Evolutionary conservation across 2,888 invertebrate genomes (phyloP).

Genomic region (Heteropelma amictum): DNA sequence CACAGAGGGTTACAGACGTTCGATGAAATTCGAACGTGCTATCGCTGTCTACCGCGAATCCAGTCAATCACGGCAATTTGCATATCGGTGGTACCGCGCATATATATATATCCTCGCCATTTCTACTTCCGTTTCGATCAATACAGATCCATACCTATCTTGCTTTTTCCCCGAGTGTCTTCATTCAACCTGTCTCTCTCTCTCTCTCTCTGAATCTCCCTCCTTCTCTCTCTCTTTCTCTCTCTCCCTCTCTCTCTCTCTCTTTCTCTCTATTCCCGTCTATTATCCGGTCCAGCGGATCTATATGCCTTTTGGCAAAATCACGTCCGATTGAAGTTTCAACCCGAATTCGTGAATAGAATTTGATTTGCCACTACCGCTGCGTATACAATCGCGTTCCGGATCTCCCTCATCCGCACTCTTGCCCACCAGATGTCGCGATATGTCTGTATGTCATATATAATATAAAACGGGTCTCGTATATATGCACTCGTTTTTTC

Average conservation of each 20-base stretch:
- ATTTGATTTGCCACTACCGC: constrained; percentile 69
- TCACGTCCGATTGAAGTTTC: constrained; percentile 72
- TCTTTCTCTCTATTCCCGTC: not conserved
- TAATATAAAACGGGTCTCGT: not conserved
- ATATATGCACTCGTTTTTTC: not conserved
- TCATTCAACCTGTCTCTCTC: too few relatives aligned
- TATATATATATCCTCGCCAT: not conserved
- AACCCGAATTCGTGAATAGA: constrained; percentile 72
- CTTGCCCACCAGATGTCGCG: not conserved
- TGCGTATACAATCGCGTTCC: constrained; percentile 35
- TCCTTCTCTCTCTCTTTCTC: not conserved
- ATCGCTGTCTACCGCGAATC: constrained; percentile 60
- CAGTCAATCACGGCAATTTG: constrained; percentile 70
- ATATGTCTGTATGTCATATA: not conserved
- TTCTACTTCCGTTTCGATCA: constrained; percentile 23
- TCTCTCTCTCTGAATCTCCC: not conserved
- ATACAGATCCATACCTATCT: not conserved
- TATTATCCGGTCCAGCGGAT: constrained; percentile 21
- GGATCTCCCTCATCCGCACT: constrained; percentile 24
- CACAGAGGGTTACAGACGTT: too few relatives aligned
- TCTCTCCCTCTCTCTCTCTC: not conserved
- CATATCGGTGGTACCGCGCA: constrained; percentile 62
- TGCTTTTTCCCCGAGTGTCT: too few relatives aligned
- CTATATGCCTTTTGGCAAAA: constrained; percentile 67
- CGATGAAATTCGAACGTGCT: constrained; percentile 42